Base-by-base conservation (phyloP, 2,888 invertebrate species). In the Acanthosoma haemorrhoidale region DNA sequence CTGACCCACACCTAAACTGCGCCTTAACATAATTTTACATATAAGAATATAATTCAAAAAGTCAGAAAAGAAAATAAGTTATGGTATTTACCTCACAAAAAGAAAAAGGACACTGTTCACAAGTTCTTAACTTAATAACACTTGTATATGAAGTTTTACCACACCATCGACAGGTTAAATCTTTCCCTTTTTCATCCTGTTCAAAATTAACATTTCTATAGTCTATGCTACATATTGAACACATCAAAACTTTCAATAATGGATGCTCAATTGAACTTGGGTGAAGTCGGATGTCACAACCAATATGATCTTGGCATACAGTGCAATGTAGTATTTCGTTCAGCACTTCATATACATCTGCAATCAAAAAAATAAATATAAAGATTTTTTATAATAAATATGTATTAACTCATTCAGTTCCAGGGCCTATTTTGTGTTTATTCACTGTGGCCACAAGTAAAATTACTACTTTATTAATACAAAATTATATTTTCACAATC, bases 91-190 rank as follows among this genome's bases (percentile, higher is more conserved):
- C 73, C 71, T 72, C 70, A 58, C 73, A 73, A 43, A 73, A 73
- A 11, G 67, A 60, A 51, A 73, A 73, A n/a, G 73, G 73, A 34
- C 73, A 73, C 25, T 70, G 63, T 36, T 25, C 41, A 66, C 73
- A 73, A 34, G 36, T 69, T 18, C 70, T 63, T 3, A 73, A 38
- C 5, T 5, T 2, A 8, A 16, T 8, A 3, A 11, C 32, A 6
- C 5, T 34, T 21, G n/a, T 1, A 6, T 2, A 21, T 1, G 73
- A 59, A 9, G 32, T 25, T 59, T 70, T 67, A 9, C 68, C 63
- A 39, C 73, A 73, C 73, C 73, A 73, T 13, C 73, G 67, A 34
- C 73, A 73, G 3, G 58, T 51, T 3, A 67, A 38, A 16, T 73
- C 73, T 31, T 69, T 66, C 5, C 73, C 71, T 15, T 70, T 67